Conservation (phyloP, 2,888 invertebrate genomes). For the Eristalinus sepulchralis region DNA sequence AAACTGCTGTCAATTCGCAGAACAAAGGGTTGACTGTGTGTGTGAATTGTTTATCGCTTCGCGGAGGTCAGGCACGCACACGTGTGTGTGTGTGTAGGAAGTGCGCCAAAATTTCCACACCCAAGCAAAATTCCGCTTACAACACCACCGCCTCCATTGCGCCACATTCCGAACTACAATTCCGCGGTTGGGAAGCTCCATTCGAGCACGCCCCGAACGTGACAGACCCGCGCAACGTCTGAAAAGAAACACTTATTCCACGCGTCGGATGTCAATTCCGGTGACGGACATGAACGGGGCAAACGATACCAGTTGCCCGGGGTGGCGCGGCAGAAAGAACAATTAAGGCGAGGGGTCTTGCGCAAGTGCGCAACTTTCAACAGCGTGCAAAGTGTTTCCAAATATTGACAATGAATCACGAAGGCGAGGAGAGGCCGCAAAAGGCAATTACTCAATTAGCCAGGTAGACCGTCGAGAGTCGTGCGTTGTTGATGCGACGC, state of each 20-base stretch:
- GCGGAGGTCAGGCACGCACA: not conserved
- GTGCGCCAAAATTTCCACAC: not conserved
- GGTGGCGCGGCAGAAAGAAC: not conserved
- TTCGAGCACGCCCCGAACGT: not conserved
- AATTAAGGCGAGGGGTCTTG: constrained; percentile 5
- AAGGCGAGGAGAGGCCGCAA: not conserved
- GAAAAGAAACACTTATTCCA: not conserved
- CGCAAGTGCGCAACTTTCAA: not conserved
- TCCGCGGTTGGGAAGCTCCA: not conserved
- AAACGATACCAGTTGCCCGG: not conserved
- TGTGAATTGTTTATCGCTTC: not conserved
- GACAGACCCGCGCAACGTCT: not conserved
- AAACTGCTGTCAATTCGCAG: not conserved
- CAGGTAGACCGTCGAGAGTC: not conserved
- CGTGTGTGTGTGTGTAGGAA: not conserved
- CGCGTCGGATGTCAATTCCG: not conserved
- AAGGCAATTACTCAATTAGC: constrained; percentile 43
- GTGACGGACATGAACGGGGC: not conserved
- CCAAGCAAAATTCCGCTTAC: not conserved
- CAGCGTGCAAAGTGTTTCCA: constrained; percentile 8
- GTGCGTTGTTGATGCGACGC: constrained; percentile 11
- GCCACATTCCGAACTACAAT: not conserved
- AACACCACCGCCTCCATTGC: not conserved
- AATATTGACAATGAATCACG: constrained; percentile 26
- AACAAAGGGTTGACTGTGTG: not conserved